These are phyloP conservation scores for Hirtodrosophila trivittata DNA, from an alignment of 2,888 invertebrate genomes.

Conservation along the genomic window DNA sequence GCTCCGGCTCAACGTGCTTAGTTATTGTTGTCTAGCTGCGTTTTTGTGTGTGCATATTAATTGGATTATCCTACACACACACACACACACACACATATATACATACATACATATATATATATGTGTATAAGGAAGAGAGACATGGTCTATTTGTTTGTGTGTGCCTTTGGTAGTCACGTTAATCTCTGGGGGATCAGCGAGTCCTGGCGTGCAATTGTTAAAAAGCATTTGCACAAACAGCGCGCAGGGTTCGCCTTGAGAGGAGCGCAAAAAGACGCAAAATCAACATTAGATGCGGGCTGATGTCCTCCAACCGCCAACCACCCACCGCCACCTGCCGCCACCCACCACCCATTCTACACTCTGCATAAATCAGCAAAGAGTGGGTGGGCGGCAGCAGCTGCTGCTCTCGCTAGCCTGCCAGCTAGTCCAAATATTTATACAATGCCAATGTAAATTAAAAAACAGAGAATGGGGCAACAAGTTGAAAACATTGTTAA, in stretches of 20 bases:
- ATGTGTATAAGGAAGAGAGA: conserved; percentile 9
- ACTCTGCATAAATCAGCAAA: conserved; percentile 63
- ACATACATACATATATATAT: conserved; percentile 7
- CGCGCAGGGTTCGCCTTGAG: conserved; percentile 33
- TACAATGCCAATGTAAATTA: conserved; percentile 77
- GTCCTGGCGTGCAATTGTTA: conserved; percentile 71
- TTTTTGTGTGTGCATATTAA: conserved; percentile 80
- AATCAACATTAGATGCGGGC: conserved; percentile 69
- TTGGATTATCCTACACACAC: conserved; percentile 80
- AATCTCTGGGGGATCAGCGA: conserved; percentile 76
- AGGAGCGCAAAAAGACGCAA: conserved; percentile 67
- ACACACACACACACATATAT: conserved; percentile 32
- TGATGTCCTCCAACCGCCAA: conserved; percentile 14
- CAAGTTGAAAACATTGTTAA: conserved; percentile 73
- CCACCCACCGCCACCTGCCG: background rate
- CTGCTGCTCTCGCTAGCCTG: conserved; percentile 36
- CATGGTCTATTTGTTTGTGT: background rate
- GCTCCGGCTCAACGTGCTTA: conserved; percentile 29
- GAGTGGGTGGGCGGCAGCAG: conserved; percentile 27
- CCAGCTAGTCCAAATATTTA: conserved; percentile 74
- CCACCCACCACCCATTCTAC: background rate
- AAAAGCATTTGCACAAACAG: conserved; percentile 74
- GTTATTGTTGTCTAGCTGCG: conserved; percentile 69
- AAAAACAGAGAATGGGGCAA: conserved; percentile 69
- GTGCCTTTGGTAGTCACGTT: conserved; percentile 69